Percentiles rank a stretch among this genome's conserved stretches.
Conservation (phyloP, 2,797 vertebrate genomes). For the Macrochelys suwanniensis region DNA sequence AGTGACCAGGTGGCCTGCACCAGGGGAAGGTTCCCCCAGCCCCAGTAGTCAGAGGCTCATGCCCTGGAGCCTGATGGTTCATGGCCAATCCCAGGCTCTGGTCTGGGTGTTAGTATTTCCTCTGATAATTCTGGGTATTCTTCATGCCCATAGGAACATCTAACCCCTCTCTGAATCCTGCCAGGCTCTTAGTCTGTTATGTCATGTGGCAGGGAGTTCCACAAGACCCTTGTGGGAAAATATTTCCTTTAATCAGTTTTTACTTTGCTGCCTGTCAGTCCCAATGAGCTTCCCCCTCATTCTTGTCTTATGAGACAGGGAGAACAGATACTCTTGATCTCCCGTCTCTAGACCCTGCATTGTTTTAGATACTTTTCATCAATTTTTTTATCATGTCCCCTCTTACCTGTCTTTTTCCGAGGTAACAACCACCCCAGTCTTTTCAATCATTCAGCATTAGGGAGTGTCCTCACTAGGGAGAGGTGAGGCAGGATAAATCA, state of each 20-base stretch:
- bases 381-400: background rate
- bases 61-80: too few relatives aligned
- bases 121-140: too few relatives aligned
- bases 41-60: background rate
- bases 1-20: background rate
- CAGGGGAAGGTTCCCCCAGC: background rate
- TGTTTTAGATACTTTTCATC: background rate
- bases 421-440: background rate
- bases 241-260: too few relatives aligned
- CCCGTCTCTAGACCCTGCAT: background rate
- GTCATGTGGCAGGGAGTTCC: background rate
- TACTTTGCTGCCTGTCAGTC: background rate
- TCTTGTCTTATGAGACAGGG: background rate
- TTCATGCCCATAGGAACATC: too few relatives aligned
- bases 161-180: background rate
- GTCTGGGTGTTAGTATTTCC: too few relatives aligned
- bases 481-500: too few relatives aligned
- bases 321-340: background rate
- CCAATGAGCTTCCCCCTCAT: background rate
- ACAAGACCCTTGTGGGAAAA: background rate
- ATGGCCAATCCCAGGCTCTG: background rate
- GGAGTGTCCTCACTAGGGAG: background rate
- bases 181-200: background rate
- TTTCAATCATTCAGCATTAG: background rate
- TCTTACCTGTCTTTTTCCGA: background rate